Base-by-base conservation (phyloP, 2,888 invertebrate genomes). In the Masnerella sp. region DNA sequence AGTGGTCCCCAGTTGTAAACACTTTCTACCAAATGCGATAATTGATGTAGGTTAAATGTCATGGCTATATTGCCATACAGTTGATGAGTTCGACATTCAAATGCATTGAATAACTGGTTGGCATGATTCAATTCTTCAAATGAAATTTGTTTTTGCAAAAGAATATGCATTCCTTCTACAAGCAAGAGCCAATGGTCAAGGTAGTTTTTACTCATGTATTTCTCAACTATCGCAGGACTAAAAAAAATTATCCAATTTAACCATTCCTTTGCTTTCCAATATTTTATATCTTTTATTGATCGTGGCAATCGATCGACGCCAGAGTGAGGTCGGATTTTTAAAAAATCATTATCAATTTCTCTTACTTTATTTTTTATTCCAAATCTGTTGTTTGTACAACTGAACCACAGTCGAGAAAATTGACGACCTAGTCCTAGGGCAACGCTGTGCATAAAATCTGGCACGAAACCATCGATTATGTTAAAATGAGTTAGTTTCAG, bases 371-470 rank as follows among this genome's bases (percentile, higher is more conserved):
- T 17, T n/a, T 17, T 17, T 11, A 47, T 28, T 2, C 30, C 30
- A 30, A 25, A 47, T 2, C 0, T 15, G 2, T 9, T 30, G 12
- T 40, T 56, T 3, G 5, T 28, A 11, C 9, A 28, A 17, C 7
- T 14, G 8, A 47, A 47, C 30, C 30, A 47, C 3, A 30, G 30
- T n/a, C 12, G 5, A 1, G 17, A 52, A 32, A 73, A 73, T 22
- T 69, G 69, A 7, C 64, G 22, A 30, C 49, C 68, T 2, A 69
- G 45, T 9, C 75, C 69, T 30, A 47, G 30, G n/a, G 52, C 42
- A 17, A 75, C 67, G 38, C 22, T 59, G 42, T 77, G 77, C 76
- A 77, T 77, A 45, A 43, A 69, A 47, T 76, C 74, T 7, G 64
- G 64, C 11, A 58, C 54, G 7, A 76, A 40, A 14, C 58, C 49